Conservation (phyloP, 2,113 vertebrate species). For the Neodon shergylaensis region DNA sequence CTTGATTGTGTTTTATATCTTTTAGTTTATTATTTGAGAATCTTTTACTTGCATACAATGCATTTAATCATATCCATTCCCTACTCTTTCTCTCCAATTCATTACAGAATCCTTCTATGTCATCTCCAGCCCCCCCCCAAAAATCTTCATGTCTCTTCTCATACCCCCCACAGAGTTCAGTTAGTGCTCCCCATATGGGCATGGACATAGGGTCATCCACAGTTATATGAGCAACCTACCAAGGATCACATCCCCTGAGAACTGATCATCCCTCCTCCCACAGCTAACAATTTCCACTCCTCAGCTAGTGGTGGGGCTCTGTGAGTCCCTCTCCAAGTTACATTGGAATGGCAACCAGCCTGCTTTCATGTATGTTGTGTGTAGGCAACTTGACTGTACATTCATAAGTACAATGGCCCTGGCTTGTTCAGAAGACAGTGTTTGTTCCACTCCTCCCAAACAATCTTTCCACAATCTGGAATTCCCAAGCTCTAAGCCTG, state of each 20-base stretch:
- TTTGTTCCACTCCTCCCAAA: neutral
- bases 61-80: neutral
- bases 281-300: neutral
- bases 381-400: neutral
- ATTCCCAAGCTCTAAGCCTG: neutral
- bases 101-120: neutral
- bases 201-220: neutral
- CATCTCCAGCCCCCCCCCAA: accelerated
- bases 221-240: neutral
- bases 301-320: neutral
- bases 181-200: too few relatives aligned
- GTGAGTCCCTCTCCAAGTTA: neutral
- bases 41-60: too few relatives aligned
- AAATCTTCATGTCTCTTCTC: neutral
- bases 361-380: neutral
- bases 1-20: too few relatives aligned
- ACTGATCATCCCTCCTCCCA: neutral
- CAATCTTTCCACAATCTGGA: neutral
- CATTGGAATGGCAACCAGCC: too few relatives aligned
- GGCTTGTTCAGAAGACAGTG: neutral
- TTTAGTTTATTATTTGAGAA: neutral
- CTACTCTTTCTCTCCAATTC: neutral
- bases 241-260: neutral
- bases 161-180: too few relatives aligned
- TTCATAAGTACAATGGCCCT: neutral